These are phyloP conservation scores for Rhabdophis nuchalis DNA, from an alignment of 2,797 vertebrate genomes.

Conservation along the genomic window DNA sequence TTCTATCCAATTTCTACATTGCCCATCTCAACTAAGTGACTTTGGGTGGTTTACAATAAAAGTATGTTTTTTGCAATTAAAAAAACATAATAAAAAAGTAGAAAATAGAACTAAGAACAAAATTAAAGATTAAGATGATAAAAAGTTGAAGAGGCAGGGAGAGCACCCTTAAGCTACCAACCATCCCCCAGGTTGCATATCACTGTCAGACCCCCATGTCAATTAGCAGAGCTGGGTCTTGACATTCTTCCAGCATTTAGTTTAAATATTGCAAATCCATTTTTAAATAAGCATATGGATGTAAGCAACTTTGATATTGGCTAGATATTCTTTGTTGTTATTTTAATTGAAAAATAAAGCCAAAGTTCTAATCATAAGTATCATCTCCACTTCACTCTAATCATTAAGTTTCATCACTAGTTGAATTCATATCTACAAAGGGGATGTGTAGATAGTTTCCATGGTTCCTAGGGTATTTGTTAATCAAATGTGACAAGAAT, in stretches of 20 bases:
- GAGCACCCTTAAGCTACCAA: not conserved
- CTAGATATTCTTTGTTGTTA: not conserved
- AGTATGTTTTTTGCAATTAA: not conserved
- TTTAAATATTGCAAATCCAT: not conserved
- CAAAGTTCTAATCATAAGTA: not conserved
- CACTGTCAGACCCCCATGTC: not conserved
- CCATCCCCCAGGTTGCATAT: not conserved
- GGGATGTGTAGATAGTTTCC: not conserved
- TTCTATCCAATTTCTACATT: not conserved
- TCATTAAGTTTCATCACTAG: not conserved
- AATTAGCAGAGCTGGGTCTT: not conserved
- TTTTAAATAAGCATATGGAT: not conserved
- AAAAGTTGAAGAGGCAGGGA: too few species aligned
- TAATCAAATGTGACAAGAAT: not conserved
- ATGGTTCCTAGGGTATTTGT: constrained; percentile 1
- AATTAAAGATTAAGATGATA: not conserved
- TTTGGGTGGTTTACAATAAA: not conserved
- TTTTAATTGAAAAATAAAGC: not conserved
- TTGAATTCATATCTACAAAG: not conserved
- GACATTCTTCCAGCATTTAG: not conserved
- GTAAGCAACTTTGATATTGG: not conserved
- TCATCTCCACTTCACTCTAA: not conserved
- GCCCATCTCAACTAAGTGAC: not conserved
- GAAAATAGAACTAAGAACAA: not conserved
- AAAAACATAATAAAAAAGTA: not conserved